Percentiles rank a stretch among this genome's conserved stretches.
These are phyloP conservation scores for Diadumene lineata DNA, from an alignment of 92 coral and sea anemone species.

Conservation along the genomic window DNA sequence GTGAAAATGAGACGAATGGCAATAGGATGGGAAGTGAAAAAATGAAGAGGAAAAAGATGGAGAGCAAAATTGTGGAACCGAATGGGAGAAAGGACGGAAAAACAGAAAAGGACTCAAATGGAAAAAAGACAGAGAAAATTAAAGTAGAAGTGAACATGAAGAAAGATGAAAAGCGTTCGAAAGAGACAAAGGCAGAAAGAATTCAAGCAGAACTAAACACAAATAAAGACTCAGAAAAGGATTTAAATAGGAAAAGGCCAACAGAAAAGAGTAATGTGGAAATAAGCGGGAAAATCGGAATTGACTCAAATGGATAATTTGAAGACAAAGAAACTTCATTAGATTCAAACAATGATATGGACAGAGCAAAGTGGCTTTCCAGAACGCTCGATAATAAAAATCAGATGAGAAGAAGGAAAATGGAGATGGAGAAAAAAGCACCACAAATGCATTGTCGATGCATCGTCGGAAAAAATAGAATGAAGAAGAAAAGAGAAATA, in stretches of 20 bases:
- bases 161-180: neutral
- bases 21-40: neutral
- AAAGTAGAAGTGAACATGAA: too few species aligned
- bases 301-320: too few species aligned
- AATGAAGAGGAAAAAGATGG: neutral
- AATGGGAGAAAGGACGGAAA: neutral
- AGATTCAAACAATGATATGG: too few species aligned
- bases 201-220: neutral
- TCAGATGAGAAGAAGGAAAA: too few species aligned
- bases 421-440: too few species aligned
- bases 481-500: too few species aligned
- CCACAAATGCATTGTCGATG: too few species aligned
- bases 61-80: conserved; percentile 1
- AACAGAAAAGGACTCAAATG: neutral
- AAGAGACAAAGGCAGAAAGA: neutral
- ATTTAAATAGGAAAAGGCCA: neutral
- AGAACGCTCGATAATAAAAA: too few species aligned
- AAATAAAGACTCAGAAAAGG: neutral
- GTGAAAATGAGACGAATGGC: conserved; percentile 9
- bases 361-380: too few species aligned
- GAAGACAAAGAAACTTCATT: too few species aligned
- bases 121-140: neutral
- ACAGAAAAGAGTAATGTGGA: neutral
- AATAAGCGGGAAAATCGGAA: too few species aligned
- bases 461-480: too few species aligned